Base-by-base conservation (phyloP, 2,888 invertebrate genomes). In the Beris morrisii region DNA sequence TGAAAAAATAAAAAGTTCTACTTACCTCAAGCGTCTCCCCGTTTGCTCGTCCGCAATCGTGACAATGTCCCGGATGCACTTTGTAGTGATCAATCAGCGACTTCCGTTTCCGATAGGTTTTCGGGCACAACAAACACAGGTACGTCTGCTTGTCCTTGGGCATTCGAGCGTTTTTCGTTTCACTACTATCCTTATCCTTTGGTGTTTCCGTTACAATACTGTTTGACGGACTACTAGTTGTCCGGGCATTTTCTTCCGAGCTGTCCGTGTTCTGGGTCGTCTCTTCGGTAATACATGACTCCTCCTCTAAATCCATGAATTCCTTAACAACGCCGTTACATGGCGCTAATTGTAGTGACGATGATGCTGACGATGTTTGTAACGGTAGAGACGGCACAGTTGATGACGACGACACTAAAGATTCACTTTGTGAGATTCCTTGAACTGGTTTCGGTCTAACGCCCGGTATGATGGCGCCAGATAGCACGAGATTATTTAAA, bases 1-100 rank as follows among this genome's bases (percentile, higher is more conserved):
- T 22, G 22, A 22, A 22, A 22, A 22, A 22, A 22, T 22, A 22
- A 53, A 22, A 22, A 53, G 53, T 53, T 15, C 6, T 48, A 59
- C 69, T 71, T 67, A 79, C 80, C 75, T 79, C 78, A 32, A 80
- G 70, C 5, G 78, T 76, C 15, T 76, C 75, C 50, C 81, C 80
- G 71, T 79, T 78, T 9, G 78, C 76, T 70, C 79, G 75, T 0
- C 80, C 80, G 69, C 80, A 81, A 72, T 80, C 80, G 68, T 79
- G 81, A 64, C 80, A 81, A 70, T 71, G 78, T 9, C 81, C 81
- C 0, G 81, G 79, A 75, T 81, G 80, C 68, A 77, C 75, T 71
- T 79, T 80, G 59, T 79, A 80, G 69, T 80, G 80, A 70, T 79
- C 79, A 56, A 80, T 71, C 50, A 80, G 71, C 1, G 80, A 80